Evolutionary conservation across 2,888 invertebrate species (phyloP).

Genomic region (Dilophus febrilis): DNA sequence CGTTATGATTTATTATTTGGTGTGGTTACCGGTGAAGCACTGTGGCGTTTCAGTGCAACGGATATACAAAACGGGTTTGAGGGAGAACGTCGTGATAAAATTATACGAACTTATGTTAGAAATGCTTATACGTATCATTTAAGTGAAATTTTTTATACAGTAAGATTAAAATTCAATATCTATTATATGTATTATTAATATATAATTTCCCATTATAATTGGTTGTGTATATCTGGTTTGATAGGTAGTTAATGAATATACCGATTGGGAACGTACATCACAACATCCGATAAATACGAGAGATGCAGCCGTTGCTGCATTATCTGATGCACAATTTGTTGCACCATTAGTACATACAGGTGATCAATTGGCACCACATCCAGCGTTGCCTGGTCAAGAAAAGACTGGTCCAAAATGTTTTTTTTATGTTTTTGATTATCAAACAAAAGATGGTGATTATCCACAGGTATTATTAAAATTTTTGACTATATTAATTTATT

Average conservation of each 20-base stretch:
- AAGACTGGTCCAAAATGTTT: slow-evolving; percentile 59
- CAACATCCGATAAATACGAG: slow-evolving; percentile 76
- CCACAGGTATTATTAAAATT: slow-evolving; percentile 43
- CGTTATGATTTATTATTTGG: slow-evolving; percentile 74
- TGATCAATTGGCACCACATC: slow-evolving; percentile 56
- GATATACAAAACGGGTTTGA: slow-evolving; percentile 75
- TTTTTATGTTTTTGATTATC: slow-evolving; percentile 85
- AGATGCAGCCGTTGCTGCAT: slow-evolving; percentile 75
- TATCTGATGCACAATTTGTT: slow-evolving; percentile 88
- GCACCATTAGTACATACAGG: slow-evolving; percentile 79
- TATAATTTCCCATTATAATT: background rate
- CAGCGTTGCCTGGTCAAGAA: slow-evolving; percentile 36
- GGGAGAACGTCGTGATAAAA: slow-evolving; percentile 71
- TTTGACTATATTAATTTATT: slow-evolving; percentile 6
- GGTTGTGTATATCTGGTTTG: slow-evolving; percentile 16
- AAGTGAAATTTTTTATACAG: slow-evolving; percentile 90
- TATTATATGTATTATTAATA: background rate
- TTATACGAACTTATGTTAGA: slow-evolving; percentile 77
- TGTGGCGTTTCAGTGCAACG: slow-evolving; percentile 73
- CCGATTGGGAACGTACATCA: slow-evolving; percentile 90
- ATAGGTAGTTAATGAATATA: slow-evolving; percentile 79
- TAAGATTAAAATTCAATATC: slow-evolving; percentile 24
- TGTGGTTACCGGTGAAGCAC: slow-evolving; percentile 80
- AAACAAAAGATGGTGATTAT: slow-evolving; percentile 75
- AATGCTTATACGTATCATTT: slow-evolving; percentile 91